Base-by-base conservation (phyloP, 2,888 invertebrate genomes). In the Scaptomyza parva region DNA sequence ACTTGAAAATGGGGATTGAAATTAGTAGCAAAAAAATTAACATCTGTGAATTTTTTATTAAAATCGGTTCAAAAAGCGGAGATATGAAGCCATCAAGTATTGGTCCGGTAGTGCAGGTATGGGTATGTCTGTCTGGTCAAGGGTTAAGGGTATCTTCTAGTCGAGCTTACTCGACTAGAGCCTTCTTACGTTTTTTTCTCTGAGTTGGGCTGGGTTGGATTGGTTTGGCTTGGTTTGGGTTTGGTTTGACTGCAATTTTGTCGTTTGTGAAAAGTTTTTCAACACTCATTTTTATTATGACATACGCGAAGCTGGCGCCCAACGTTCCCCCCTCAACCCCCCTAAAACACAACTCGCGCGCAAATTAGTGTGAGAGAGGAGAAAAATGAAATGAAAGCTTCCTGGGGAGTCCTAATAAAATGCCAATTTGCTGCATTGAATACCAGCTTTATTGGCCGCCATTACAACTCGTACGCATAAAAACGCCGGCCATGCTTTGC, bases 391-490 rank as follows among this genome's bases (percentile, higher is more conserved):
- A 18, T 20, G n/a, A 9, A 17, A 26, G 44, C 48, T 70, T 65
- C 58, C 47, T 57, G 63, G 44, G 58, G 30, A 62, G 70, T 37
- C 85, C 85, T 86, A 85, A 85, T 86, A 86, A 85, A 85, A 85
- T 85, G 84, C 82, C 84, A 85, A 85, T 85, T 85, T 85, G 78
- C 81, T 72, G 82, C 82, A 86, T 84, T 82, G 80, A 86, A 86
- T 82, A 71, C 69, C 76, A 37, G 76, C 78, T 85, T 85, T 85
- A 85, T 86, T 86, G 85, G 85, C 76, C 66, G 76, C 80, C 86
- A 83, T 83, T 84, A 84, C 84, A 86, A 75, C 86, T 83, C 86
- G 81, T 86, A 86, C 82, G 79, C 83, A 80, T 82, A 86, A 84
- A 85, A 75, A 81, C n/a, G 60, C 74, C 67, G 75, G 73, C 70